Conservation (phyloP, 2,113 vertebrate genomes). For the Albula glossodonta region DNA sequence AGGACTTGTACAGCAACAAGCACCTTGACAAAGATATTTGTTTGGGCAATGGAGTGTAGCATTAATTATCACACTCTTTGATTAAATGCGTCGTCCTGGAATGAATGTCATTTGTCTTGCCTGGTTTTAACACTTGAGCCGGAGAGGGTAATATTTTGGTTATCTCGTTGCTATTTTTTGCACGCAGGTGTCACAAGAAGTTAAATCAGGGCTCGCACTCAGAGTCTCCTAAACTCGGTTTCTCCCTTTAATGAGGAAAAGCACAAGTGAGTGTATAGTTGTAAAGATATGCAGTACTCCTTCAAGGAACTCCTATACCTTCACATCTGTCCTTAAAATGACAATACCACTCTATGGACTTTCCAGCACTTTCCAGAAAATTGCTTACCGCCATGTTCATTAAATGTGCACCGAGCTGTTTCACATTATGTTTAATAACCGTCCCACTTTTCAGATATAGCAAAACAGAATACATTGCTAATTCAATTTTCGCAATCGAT, state of each 20-base stretch:
- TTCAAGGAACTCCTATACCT: neutral
- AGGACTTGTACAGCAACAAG: slow-evolving; percentile 72
- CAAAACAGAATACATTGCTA: slow-evolving; percentile 27
- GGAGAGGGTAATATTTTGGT: slow-evolving; percentile 59
- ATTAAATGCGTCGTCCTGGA: slow-evolving; percentile 68
- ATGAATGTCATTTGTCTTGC: slow-evolving; percentile 74
- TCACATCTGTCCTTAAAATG: neutral
- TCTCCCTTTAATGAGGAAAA: neutral
- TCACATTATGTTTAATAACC: slow-evolving; percentile 17
- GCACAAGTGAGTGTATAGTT: neutral
- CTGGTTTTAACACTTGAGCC: slow-evolving; percentile 54
- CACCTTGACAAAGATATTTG: slow-evolving; percentile 81
- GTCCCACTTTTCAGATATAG: neutral
- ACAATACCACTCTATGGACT: neutral
- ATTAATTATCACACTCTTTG: slow-evolving; percentile 75
- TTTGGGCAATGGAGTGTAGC: slow-evolving; percentile 76
- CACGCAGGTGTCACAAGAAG: slow-evolving; percentile 38
- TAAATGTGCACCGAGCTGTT: neutral
- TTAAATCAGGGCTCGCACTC: slow-evolving; percentile 38
- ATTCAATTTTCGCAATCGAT: slow-evolving; percentile 36
- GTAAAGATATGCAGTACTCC: neutral
- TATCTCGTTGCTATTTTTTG: slow-evolving; percentile 49
- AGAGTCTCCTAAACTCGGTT: slow-evolving; percentile 28
- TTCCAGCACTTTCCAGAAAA: neutral
- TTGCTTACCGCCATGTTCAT: neutral